phyloP scores from a whole-genome alignment of 2,113 vertebrate genomes.

The Thinocorus orbignyianus region DNA sequence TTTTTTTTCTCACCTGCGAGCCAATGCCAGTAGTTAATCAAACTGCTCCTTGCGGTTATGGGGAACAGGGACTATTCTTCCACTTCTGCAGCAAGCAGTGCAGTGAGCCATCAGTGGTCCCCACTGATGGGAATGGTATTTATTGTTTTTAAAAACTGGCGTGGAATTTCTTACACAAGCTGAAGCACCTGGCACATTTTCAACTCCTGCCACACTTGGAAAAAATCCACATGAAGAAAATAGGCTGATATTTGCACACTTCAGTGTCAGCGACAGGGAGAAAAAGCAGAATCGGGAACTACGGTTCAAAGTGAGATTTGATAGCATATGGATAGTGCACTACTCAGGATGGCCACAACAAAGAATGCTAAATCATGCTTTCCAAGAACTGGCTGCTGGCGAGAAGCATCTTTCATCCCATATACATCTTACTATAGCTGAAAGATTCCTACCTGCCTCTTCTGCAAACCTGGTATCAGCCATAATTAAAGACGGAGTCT shows the following conservation, averaged over 20 bases:
- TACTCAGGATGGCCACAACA: neutral
- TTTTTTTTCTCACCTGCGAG: neutral
- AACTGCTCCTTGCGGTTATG: neutral
- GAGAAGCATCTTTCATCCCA: neutral
- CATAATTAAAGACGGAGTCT: neutral
- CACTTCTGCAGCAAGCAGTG: neutral
- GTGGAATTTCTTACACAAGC: neutral
- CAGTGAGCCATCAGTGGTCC: neutral
- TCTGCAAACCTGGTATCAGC: neutral
- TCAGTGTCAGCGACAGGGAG: neutral
- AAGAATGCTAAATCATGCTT: neutral
- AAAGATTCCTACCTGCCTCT: neutral
- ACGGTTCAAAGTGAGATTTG: neutral
- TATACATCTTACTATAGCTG: neutral
- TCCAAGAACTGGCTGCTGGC: neutral
- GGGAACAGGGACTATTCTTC: neutral
- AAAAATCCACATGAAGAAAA: conserved; percentile 13
- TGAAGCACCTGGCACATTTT: neutral
- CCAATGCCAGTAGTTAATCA: neutral
- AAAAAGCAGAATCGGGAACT: neutral
- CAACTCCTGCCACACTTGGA: neutral
- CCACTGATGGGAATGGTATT: conserved; percentile 1
- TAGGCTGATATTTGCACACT: neutral
- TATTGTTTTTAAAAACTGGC: neutral
- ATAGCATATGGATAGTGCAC: neutral